phyloP scores from a whole-genome alignment of 2,113 vertebrate species.

The Ciconia boyciana region DNA sequence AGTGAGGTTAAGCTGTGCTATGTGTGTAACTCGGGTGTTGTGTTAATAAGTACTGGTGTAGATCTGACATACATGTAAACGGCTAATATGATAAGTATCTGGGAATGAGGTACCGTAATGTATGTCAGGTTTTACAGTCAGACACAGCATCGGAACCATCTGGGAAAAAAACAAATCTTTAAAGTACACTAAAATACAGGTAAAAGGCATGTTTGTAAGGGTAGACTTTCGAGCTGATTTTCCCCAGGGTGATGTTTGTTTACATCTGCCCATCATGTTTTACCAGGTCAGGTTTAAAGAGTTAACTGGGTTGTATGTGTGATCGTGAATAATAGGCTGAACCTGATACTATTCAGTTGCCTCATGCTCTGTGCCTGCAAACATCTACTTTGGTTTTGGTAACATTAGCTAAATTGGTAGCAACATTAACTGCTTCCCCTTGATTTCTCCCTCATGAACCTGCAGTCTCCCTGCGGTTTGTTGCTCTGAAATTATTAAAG shows the following conservation, averaged over 20 bases:
- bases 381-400: not conserved
- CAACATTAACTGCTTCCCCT: not conserved
- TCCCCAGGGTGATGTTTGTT: not conserved
- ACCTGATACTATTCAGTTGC: not conserved
- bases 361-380: not conserved
- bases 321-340: not conserved
- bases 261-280: not conserved
- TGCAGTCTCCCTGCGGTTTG: not conserved
- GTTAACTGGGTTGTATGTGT: not conserved
- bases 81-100: not conserved
- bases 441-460: conserved; percentile 9
- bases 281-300: not conserved
- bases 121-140: not conserved
- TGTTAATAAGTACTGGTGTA: not conserved
- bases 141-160: not conserved
- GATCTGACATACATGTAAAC: not conserved
- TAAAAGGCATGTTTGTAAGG: not conserved
- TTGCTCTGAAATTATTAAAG: conserved; percentile 25
- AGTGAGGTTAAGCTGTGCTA: not conserved
- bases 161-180: not conserved
- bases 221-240: not conserved
- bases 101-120: not conserved
- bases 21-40: not conserved
- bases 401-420: conserved; percentile 1
- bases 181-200: not conserved